Conservation (phyloP, 2,797 vertebrate genomes). For the Sebastes flavidus region DNA sequence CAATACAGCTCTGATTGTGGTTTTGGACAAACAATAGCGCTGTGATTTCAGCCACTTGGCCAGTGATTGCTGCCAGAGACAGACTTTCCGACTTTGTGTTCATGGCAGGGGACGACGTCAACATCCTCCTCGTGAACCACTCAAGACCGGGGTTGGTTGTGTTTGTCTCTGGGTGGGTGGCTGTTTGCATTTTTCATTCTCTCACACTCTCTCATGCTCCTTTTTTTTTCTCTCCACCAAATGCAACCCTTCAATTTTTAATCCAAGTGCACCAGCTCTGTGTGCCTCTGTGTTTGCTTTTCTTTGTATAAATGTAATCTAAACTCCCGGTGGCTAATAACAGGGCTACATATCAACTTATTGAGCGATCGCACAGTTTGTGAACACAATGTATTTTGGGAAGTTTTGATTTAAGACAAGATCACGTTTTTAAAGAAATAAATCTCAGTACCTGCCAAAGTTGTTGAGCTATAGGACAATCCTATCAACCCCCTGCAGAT, state of each 20-base stretch:
- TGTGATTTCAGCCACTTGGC: conserved; percentile 63
- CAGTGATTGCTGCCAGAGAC: conserved; percentile 62
- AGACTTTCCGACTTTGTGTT: conserved; percentile 48
- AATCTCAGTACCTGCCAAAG: not conserved
- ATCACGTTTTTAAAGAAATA: not conserved
- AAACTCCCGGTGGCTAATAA: not conserved
- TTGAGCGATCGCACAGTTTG: not conserved
- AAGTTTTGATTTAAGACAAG: not conserved
- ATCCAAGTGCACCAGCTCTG: not conserved
- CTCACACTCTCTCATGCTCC: not conserved
- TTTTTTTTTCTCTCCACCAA: not conserved
- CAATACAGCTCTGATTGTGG: conserved; percentile 76
- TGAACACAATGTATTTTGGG: not conserved
- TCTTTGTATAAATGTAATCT: not conserved
- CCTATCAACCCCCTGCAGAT: not conserved
- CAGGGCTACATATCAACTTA: not conserved
- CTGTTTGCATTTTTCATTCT: conserved; percentile 8
- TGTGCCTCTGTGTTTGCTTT: not conserved
- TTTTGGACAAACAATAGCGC: conserved; percentile 66
- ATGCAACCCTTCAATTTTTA: conserved; percentile 7
- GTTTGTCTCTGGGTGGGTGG: conserved; percentile 18
- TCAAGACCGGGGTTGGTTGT: conserved; percentile 19
- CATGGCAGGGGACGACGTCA: conserved; percentile 29
- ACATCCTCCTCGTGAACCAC: conserved; percentile 41
- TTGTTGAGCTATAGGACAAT: not conserved